Base-by-base conservation (phyloP, 2,888 invertebrate genomes). In the Drosophila histrio region DNA sequence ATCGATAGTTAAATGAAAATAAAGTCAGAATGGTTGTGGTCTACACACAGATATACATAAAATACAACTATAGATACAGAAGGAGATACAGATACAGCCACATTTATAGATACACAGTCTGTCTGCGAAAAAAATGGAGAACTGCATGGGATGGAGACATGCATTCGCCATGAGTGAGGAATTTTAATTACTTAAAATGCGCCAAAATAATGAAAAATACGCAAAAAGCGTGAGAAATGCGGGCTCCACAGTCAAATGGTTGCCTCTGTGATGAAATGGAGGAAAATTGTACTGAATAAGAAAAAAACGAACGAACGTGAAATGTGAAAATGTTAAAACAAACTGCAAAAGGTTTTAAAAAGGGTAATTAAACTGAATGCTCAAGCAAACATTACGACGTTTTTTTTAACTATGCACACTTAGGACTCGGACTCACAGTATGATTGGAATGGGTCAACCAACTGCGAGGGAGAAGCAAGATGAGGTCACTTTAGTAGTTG, bases 161-260 rank as follows among this genome's bases (percentile, higher is more conserved):
- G 58, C 59, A 59, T 66, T 66, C 60, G 61, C 43, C 38, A 61
- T 62, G 67, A 70, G 67, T 64, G 34, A 53, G 53, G 71, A 69
- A 72, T 78, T 85, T 83, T 77, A 86, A 88, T 84, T 88, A 84
- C 87, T 78, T 87, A 76, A 84, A 78, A 69, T 69, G 69, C 62
- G 57, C 50, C 34, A 62, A 56, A 71, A 65, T 66, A 57, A 71
- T 72, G 43, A 57, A 72, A 68, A 77, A 68, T 65, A 66, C 46
- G 46, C 57, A 71, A 65, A 54, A 67, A 53, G 24, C 28, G 36
- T 43, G 36, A 17, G 26, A 44, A 50, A 22, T 41, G 28, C 28
- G 67, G 63, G 64, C 34, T 32, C 24, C 34, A 13, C 46, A 49
- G 34, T 9, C 30, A 30, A 30, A 11, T 24, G 13, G 7, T 9